Evolutionary conservation across 2,113 vertebrate species (phyloP).

Genomic region (Sturnira hondurensis): DNA sequence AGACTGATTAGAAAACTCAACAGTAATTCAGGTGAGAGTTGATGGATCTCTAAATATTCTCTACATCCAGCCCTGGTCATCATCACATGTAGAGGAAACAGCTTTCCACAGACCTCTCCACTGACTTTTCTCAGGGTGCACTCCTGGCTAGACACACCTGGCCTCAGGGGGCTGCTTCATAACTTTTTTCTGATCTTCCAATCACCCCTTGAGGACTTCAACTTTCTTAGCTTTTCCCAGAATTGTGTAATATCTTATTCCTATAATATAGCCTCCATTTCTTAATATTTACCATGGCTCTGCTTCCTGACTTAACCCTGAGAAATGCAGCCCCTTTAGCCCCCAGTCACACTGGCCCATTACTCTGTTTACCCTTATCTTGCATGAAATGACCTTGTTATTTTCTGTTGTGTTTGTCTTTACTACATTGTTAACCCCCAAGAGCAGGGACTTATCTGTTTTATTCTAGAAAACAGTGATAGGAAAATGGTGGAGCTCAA

Average conservation of each 20-base stretch:
- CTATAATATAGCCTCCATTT: background rate
- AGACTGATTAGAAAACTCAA: background rate
- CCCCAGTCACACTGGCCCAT: background rate
- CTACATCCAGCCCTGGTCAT: background rate
- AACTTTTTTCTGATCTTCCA: background rate
- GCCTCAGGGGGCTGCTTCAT: no score
- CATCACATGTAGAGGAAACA: background rate
- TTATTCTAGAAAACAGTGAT: background rate
- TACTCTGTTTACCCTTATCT: background rate
- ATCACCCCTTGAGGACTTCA: background rate
- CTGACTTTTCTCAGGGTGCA: background rate
- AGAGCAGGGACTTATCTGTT: background rate
- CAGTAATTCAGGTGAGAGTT: background rate
- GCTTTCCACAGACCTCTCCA: background rate
- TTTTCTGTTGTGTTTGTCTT: background rate
- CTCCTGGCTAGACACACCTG: background rate
- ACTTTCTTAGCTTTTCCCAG: background rate
- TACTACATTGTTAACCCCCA: background rate
- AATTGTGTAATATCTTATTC: background rate
- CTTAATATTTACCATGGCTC: background rate
- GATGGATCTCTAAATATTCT: background rate
- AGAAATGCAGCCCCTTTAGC: background rate
- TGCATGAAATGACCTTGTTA: background rate
- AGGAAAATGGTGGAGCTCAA: no score
- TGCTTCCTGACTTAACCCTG: background rate